phyloP scores from a whole-genome alignment of 1,140 invertebrate genomes.

The Laupala kohalensis region DNA sequence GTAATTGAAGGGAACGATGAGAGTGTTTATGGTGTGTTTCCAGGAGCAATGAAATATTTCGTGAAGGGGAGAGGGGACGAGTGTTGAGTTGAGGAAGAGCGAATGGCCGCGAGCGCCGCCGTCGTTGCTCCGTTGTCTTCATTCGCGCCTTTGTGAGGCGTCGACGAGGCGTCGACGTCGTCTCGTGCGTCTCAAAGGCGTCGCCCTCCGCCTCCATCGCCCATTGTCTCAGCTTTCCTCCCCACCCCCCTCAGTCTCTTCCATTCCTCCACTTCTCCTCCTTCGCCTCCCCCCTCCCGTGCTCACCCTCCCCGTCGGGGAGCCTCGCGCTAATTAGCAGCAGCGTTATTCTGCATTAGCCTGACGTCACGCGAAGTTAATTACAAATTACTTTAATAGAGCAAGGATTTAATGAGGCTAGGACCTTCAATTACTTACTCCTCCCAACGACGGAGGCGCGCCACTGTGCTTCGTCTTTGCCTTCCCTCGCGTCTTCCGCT shows the following conservation, averaged over 20 bases:
- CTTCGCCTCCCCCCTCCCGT: no score
- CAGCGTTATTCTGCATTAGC: slow-evolving; percentile 16
- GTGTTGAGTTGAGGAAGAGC: no score
- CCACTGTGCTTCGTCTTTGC: neutral
- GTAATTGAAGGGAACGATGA: no score
- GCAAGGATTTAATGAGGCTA: slow-evolving; percentile 23
- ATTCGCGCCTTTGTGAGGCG: neutral
- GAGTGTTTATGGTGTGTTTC: no score
- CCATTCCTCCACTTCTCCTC: neutral
- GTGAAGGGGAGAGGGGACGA: no score
- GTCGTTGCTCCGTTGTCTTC: neutral
- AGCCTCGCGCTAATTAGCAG: slow-evolving; percentile 12
- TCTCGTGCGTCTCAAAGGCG: neutral
- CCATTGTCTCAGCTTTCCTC: neutral
- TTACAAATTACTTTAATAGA: slow-evolving; percentile 25
- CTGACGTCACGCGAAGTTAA: slow-evolving; percentile 20
- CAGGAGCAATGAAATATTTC: no score
- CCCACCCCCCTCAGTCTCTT: neutral
- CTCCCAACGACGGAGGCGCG: neutral
- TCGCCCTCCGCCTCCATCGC: neutral
- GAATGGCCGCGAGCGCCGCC: no score
- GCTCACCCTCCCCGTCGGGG: neutral
- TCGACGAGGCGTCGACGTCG: neutral
- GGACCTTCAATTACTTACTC: slow-evolving; percentile 19
- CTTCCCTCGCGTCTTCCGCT: neutral